Evolutionary conservation across 2,113 vertebrate genomes (phyloP), one percentile per base, ranked within the genome.

Genomic region (Ictalurus furcatus): DNA sequence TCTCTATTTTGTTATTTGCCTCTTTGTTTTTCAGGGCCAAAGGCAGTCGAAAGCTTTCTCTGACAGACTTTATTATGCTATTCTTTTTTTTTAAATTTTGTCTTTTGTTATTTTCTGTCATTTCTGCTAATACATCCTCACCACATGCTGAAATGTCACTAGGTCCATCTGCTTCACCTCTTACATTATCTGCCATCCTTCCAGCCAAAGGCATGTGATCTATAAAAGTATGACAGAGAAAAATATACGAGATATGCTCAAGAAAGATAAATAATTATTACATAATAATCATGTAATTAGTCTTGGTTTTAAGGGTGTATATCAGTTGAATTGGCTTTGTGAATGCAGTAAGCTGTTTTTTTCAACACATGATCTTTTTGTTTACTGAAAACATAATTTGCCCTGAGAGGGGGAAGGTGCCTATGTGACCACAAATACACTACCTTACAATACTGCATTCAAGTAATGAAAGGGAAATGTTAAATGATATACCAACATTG

Each of bases 331-430:
- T 34, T 25, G 16, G 34, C 28, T 65, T 44, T 88, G 86, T 86
- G 34, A 90, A 65, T 84, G 76, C n/a, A 65, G 25, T 6, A 14
- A 48, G 61, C 67, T 85, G 17, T 16, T 63, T 23, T 14, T 69
- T 69, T 85, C 86, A 79, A 84, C 83, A 79, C 84, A 25, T 65
- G 90, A 52, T 88, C 86, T 34, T 28, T 21, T 37, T 95, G 92
- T 95, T 95, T 93, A 95, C 94, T 89, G 88, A 89, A 34, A 96
- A 95, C 93, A 95, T 0, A 6, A 44, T 79, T 81, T 84, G 61
- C 21, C 40, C 30, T 37, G 4, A 67, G 37, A 65, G 3, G 71
- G 44, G 58, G 84, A 65, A 65, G 84, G 82, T 88, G 16, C 11
- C 44, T 80, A 82, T 84, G 25, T 54, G 5, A 9, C 12, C 12